Conservation (phyloP, 2,113 vertebrate genomes). For the Fulmarus glacialis region DNA sequence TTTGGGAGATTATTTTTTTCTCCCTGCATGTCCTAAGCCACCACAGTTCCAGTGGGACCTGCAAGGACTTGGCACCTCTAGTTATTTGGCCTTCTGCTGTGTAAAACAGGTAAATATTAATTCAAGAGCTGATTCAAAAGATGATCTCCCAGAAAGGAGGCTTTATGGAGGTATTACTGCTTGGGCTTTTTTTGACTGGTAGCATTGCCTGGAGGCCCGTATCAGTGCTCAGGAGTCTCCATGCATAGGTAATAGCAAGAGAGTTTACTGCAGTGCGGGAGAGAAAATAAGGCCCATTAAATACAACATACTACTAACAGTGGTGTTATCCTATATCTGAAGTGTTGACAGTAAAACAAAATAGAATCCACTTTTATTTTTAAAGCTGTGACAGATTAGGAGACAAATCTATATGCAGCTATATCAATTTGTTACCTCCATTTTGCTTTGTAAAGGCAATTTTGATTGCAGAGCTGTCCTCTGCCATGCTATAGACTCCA, state of each 20-base stretch:
- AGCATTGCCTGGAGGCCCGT: not conserved
- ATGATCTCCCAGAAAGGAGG: not conserved
- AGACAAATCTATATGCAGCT: slow-evolving; percentile 5
- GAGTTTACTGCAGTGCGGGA: not conserved
- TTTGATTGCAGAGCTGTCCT: slow-evolving; percentile 25
- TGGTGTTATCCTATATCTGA: not conserved
- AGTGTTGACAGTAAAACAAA: not conserved
- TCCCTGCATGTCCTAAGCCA: accelerated
- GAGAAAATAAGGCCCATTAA: not conserved
- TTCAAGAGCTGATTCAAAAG: not conserved
- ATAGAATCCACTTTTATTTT: slow-evolving; percentile 4
- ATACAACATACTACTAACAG: not conserved
- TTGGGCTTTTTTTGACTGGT: not conserved
- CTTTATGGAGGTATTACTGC: not conserved
- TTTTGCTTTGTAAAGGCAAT: slow-evolving; percentile 27
- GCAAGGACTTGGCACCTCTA: not conserved
- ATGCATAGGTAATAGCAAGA: not conserved
- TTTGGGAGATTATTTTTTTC: not conserved
- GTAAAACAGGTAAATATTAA: not conserved
- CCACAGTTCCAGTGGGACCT: not conserved
- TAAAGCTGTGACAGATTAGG: slow-evolving; percentile 17
- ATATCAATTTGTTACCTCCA: slow-evolving; percentile 1
- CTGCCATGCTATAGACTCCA: not conserved
- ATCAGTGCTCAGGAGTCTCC: not conserved
- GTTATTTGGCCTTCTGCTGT: not conserved